Evolutionary conservation across 2,113 vertebrate genomes (phyloP).

Genomic region (Brienomyrus brachyistius): DNA sequence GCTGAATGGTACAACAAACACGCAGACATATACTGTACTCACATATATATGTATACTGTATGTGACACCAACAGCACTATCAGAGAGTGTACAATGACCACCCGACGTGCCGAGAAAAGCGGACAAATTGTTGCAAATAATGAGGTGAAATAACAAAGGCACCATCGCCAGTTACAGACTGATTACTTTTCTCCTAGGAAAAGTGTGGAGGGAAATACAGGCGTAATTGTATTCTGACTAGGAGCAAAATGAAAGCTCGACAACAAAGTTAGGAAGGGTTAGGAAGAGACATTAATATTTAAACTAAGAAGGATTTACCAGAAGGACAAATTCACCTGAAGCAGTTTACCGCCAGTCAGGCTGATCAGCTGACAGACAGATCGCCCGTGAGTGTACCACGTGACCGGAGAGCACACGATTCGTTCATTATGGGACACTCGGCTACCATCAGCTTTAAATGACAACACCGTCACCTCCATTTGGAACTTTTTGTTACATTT

Average conservation of each 20-base stretch:
- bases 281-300: not conserved
- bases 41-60: not conserved
- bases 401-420: slow-evolving; percentile 93
- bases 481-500: not conserved
- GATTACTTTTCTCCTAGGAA: not conserved
- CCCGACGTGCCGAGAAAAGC: not conserved
- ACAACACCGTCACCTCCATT: not conserved
- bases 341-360: slow-evolving; percentile 99
- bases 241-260: not conserved
- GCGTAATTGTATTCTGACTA: slow-evolving; percentile 4
- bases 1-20: not conserved
- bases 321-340: slow-evolving; percentile 78
- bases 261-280: not conserved
- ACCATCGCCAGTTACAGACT: not conserved
- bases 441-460: not conserved
- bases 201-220: not conserved
- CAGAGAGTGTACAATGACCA: not conserved
- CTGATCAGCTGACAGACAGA: slow-evolving; percentile 99
- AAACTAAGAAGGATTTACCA: not conserved
- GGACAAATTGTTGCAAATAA: not conserved
- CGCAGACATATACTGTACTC: not conserved
- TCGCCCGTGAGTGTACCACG: slow-evolving; percentile 96
- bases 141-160: not conserved
- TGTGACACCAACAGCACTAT: not conserved
- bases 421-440: not conserved